Evolutionary conservation across 2,113 vertebrate genomes (phyloP), one percentile per base, ranked within the genome.

Genomic region (Syngnathus floridae): DNA sequence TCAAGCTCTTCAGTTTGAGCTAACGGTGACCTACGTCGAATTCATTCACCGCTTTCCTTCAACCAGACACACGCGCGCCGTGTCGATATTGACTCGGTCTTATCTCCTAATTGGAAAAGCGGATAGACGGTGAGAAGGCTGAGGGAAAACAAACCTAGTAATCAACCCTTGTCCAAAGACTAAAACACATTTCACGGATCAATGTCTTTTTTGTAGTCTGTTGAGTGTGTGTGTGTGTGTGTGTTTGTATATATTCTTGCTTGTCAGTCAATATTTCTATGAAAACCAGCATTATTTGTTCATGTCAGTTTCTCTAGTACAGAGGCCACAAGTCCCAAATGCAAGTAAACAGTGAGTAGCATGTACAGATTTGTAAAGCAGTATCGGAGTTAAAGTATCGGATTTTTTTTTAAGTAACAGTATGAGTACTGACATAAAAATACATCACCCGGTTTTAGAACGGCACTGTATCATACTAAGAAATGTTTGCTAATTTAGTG

Each of bases 61-160:
- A 66, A 52, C 43, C 46, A 63, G 35, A 70, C 48, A 21, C 17
- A 17, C 48, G 21, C 48, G 13, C 48, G 13, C 43, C 69, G 71
- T 57, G 41, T 65, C 35, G 67, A 83, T 87, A 90, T 85, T 89
- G 89, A 87, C 88, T 89, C 75, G 8, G 77, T 78, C 85, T 91
- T 91, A 91, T 91, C 90, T 90, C 77, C 86, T 91, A 91, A 91
- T 91, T 91, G 88, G 87, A 91, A 89, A 84, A 88, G 75, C 76
- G 77, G 84, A 89, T 85, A 81, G 84, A 84, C 66, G 71, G 70
- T 69, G 80, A 75, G 75, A 68, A 75, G 82, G 75, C 77, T 74
- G 77, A 83, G 83, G 80, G 80, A 87, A 86, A 88, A 85, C 84
- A 87, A 77, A 88, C 82, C 78, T 82, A 63, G 85, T 90, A 89